Percentiles rank a stretch among this genome's conserved stretches.
Evolutionary conservation across 1,140 invertebrate genomes (phyloP).

Genomic region (Lerema accius): DNA sequence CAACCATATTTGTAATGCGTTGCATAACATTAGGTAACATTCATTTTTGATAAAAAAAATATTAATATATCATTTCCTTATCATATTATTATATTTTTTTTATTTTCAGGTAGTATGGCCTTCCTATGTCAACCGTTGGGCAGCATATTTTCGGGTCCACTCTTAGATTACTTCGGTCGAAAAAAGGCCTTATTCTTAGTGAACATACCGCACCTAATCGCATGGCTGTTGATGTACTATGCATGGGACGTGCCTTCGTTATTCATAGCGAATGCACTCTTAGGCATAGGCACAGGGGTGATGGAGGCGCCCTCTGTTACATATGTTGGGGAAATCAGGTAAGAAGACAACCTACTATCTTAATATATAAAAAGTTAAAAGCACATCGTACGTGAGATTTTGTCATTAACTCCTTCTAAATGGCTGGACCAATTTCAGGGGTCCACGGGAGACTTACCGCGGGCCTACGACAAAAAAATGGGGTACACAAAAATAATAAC

Average conservation of each 20-base stretch:
- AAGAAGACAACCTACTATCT: no score
- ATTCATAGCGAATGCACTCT: constrained; percentile 69
- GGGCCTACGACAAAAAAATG: no score
- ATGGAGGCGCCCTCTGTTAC: constrained; percentile 83
- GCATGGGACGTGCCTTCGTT: constrained; percentile 74
- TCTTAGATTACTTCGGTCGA: constrained; percentile 86
- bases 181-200: constrained; percentile 86
- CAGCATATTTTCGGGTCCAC: constrained; percentile 86
- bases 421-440: no score
- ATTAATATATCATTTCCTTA: no score
- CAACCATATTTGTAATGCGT: no score
- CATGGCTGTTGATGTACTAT: constrained; percentile 87
- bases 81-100: no score
- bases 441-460: no score
- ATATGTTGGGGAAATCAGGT: constrained; percentile 83
- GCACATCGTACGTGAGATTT: no score
- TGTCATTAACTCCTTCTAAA: no score
- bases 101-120: constrained; percentile 86
- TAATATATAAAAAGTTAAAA: no score
- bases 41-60: background rate
- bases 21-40: background rate
- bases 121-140: constrained; percentile 88
- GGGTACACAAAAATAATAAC: no score
- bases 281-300: constrained; percentile 81
- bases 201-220: constrained; percentile 86